Evolutionary conservation across 2,888 invertebrate species (phyloP).

Genomic region (Pimpla rufipes): DNA sequence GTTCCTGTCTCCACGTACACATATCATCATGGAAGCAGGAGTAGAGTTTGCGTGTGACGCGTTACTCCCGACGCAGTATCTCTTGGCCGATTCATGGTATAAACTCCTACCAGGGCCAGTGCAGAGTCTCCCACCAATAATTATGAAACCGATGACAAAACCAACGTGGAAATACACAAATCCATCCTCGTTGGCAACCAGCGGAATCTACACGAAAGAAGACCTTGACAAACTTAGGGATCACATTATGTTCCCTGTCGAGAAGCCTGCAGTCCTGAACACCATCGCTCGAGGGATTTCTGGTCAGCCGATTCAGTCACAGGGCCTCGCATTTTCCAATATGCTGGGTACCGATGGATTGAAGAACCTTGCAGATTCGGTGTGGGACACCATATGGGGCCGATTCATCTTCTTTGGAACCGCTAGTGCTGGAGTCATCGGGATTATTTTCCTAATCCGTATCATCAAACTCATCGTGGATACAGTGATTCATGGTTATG

Average conservation of each 20-base stretch:
- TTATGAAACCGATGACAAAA: conserved; percentile 50
- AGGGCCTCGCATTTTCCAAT: conserved; percentile 14
- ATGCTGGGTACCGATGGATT: background rate
- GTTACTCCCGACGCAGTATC: conserved; percentile 18
- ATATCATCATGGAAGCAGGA: conserved; percentile 32
- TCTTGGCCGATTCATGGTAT: conserved; percentile 69
- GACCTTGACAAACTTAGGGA: background rate
- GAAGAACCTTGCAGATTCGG: background rate
- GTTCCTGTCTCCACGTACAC: conserved; percentile 41
- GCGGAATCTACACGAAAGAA: background rate
- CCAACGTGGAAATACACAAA: background rate
- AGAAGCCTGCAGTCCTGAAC: background rate
- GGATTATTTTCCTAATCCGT: background rate
- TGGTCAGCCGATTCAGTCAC: background rate
- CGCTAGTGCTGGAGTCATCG: conserved; percentile 5
- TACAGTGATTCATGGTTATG: conserved; percentile 33
- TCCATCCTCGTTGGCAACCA: background rate
- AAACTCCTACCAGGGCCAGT: conserved; percentile 58
- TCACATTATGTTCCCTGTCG: background rate
- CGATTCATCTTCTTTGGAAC: background rate
- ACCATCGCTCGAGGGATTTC: background rate
- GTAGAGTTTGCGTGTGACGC: conserved; percentile 20
- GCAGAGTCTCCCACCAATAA: conserved; percentile 35
- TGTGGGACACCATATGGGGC: background rate
- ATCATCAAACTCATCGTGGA: conserved; percentile 22